A percentile compares a stretch with the other conserved stretches of the same genome.
phyloP scores from a whole-genome alignment of 92 coral and sea anemone genomes.

The Epizoanthus ramosus region DNA sequence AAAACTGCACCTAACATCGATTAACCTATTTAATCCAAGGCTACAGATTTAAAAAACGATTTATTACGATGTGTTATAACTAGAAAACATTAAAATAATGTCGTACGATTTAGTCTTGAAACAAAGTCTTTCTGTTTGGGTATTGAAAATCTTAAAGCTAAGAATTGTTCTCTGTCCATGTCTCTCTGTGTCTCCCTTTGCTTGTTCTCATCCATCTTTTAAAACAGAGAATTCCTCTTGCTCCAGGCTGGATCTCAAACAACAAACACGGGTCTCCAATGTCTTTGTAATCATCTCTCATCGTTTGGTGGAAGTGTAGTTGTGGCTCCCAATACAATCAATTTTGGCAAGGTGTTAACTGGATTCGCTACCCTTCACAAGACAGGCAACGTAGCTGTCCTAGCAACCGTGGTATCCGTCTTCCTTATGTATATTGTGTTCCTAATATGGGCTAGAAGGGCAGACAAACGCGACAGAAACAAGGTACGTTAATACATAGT shows the following conservation, averaged over 20 bases:
- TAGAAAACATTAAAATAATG: too few relatives aligned
- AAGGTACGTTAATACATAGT: background rate
- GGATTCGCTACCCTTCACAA: conserved; percentile 39
- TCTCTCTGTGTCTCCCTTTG: too few relatives aligned
- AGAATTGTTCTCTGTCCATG: too few relatives aligned
- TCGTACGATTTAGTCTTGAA: too few relatives aligned
- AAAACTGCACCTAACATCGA: too few relatives aligned
- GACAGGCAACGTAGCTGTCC: conserved; percentile 40
- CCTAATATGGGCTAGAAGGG: conserved; percentile 47
- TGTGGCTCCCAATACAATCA: conserved; percentile 48
- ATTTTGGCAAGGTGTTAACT: conserved; percentile 40
- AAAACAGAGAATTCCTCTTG: background rate
- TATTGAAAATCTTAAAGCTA: too few relatives aligned
- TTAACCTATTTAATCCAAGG: too few relatives aligned
- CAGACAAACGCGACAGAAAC: conserved; percentile 41
- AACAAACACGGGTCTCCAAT: background rate
- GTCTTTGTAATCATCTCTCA: conserved; percentile 45
- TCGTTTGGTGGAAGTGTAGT: conserved; percentile 47
- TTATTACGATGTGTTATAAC: too few relatives aligned
- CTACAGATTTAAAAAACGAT: too few relatives aligned
- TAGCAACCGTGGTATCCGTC: conserved; percentile 36
- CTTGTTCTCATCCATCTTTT: too few relatives aligned
- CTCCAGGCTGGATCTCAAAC: conserved; percentile 32
- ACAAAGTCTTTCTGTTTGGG: too few relatives aligned
- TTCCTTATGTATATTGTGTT: conserved; percentile 25